Conservation (phyloP, 2,888 invertebrate genomes). For the Xestia c-nigrum region DNA sequence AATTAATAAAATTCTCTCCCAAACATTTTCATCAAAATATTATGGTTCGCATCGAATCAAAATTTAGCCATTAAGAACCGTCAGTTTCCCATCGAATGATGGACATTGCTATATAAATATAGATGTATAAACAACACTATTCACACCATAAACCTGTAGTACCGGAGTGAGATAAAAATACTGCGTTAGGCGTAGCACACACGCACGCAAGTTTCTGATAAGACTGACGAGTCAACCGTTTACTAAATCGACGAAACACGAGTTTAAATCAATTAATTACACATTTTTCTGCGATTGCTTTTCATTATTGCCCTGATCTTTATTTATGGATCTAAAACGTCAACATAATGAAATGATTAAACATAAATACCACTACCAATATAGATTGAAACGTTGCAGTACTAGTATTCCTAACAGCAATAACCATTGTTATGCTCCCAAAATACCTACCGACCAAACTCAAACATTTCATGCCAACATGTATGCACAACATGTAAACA, state of each 20-base stretch:
- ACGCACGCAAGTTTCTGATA: slow-evolving; percentile 52
- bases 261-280: not conserved
- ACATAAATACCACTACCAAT: slow-evolving; percentile 3
- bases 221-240: slow-evolving; percentile 3
- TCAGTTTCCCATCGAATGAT: slow-evolving; percentile 62
- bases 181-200: slow-evolving; percentile 51
- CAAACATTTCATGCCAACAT: slow-evolving; percentile 41
- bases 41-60: slow-evolving; percentile 60
- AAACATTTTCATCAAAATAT: slow-evolving; percentile 39
- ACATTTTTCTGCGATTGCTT: not conserved
- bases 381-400: not conserved
- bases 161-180: slow-evolving; percentile 65
- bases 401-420: not conserved
- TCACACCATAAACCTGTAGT: slow-evolving; percentile 75
- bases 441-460: slow-evolving; percentile 8
- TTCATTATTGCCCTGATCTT: slow-evolving; percentile 1
- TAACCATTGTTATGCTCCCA: slow-evolving; percentile 14
- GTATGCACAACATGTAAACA: too few species aligned
- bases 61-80: slow-evolving; percentile 59
- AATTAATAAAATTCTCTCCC: slow-evolving; percentile 29
- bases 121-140: slow-evolving; percentile 67
- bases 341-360: not conserved
- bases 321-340: not conserved
- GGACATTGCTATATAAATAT: slow-evolving; percentile 54
- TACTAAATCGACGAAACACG: not conserved